Conservation (phyloP, 2,888 invertebrate species). For the Eilema sororculum region DNA sequence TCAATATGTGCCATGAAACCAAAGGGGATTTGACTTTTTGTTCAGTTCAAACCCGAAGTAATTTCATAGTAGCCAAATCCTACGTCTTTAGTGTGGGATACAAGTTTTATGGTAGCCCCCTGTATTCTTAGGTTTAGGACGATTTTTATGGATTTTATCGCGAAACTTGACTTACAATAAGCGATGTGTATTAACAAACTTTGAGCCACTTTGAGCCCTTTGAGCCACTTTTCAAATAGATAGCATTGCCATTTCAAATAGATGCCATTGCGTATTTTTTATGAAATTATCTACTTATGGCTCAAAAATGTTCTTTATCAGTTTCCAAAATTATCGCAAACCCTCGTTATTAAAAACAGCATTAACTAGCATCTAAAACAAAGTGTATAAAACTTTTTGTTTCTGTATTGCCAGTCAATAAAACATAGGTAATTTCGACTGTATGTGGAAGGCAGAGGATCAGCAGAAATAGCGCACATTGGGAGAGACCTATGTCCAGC, state of each 20-base stretch:
- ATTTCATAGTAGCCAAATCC: background rate
- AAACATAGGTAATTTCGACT: background rate
- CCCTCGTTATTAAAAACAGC: background rate
- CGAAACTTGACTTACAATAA: background rate
- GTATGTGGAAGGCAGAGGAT: no score
- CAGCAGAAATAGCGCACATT: no score
- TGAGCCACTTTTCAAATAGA: no score
- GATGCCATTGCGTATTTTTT: background rate
- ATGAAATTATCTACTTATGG: background rate
- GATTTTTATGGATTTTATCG: constrained; percentile 9
- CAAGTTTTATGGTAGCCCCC: background rate
- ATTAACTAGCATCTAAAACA: background rate
- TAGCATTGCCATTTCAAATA: no score
- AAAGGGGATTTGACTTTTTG: background rate
- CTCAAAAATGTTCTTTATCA: background rate
- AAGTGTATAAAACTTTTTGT: no score
- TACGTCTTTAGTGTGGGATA: background rate
- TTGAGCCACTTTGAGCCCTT: background rate
- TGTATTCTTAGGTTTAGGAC: background rate
- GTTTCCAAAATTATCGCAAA: background rate
- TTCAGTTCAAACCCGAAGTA: no score
- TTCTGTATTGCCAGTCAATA: background rate
- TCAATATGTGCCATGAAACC: background rate
- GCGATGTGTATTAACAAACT: background rate
- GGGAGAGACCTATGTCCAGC: no score